Conservation (phyloP, 2,888 invertebrate species). For the Ecliptopera silaceata region DNA sequence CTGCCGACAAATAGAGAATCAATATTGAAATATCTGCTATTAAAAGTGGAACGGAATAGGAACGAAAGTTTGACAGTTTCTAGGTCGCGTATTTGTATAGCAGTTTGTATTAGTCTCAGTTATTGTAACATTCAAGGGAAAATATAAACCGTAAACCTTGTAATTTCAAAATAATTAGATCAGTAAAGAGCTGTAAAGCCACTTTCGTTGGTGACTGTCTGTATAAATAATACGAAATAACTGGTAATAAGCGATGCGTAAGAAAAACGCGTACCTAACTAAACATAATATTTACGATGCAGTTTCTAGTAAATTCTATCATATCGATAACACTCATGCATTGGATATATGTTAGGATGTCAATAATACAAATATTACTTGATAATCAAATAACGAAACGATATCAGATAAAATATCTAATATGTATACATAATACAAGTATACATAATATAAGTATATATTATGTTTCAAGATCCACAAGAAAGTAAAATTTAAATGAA, state of each 20-base stretch:
- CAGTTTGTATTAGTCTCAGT: no score
- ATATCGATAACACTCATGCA: constrained; percentile 2
- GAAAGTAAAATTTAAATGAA: no score
- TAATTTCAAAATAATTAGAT: not conserved
- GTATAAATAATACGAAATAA: constrained; percentile 17
- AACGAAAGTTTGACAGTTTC: no score
- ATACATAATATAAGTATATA: no score
- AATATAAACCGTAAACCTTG: no score
- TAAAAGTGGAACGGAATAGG: no score
- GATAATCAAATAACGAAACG: not conserved
- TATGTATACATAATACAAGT: no score
- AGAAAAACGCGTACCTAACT: constrained; percentile 21
- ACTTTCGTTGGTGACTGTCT: not conserved
- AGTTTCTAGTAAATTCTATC: constrained; percentile 16
- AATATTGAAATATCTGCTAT: no score
- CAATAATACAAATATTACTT: not conserved
- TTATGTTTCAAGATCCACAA: no score
- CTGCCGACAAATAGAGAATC: no score
- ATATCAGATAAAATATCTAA: not conserved
- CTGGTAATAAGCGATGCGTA: constrained; percentile 26
- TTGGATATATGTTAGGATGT: not conserved
- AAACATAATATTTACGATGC: constrained; percentile 14
- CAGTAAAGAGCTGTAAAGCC: not conserved
- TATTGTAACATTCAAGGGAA: no score
- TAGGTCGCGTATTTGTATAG: no score